phyloP scores from a whole-genome alignment of 2,888 invertebrate genomes.

The Metellina segmentata region DNA sequence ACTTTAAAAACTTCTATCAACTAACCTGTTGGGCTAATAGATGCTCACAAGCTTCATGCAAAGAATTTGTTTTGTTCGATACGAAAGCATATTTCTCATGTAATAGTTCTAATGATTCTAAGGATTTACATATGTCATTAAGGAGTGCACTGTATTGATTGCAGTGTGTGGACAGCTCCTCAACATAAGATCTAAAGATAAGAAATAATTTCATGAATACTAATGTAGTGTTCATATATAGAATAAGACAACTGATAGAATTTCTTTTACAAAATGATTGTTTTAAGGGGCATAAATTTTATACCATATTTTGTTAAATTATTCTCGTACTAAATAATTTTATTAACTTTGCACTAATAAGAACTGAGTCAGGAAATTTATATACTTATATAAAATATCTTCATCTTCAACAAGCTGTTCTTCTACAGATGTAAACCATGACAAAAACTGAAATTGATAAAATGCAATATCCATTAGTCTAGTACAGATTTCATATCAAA shows the following conservation, averaged over 20 bases:
- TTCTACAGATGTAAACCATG: conserved; percentile 74
- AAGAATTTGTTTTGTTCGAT: conserved; percentile 93
- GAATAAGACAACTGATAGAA: not conserved
- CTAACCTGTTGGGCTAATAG: conserved; percentile 89
- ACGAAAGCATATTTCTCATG: conserved; percentile 91
- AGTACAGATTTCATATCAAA: not conserved
- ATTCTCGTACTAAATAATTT: too few relatives aligned
- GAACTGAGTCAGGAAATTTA: not conserved
- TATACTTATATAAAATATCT: conserved; percentile 70
- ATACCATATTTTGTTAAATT: too few relatives aligned
- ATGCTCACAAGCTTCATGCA: conserved; percentile 95
- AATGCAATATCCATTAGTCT: not conserved
- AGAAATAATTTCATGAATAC: not conserved
- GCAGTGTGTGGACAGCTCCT: conserved; percentile 78
- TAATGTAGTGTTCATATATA: too few relatives aligned
- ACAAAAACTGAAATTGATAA: conserved; percentile 58
- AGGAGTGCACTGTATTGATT: conserved; percentile 80
- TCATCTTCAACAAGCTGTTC: conserved; percentile 72
- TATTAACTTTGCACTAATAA: not conserved
- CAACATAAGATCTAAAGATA: conserved; percentile 60
- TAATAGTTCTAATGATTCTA: conserved; percentile 87
- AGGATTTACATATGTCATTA: conserved; percentile 86
- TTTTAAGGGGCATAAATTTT: too few relatives aligned
- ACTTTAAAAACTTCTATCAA: conserved; percentile 14
- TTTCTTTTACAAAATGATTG: not conserved